phyloP scores from a whole-genome alignment of 2,888 invertebrate species.

The Rhamnusium bicolor region DNA sequence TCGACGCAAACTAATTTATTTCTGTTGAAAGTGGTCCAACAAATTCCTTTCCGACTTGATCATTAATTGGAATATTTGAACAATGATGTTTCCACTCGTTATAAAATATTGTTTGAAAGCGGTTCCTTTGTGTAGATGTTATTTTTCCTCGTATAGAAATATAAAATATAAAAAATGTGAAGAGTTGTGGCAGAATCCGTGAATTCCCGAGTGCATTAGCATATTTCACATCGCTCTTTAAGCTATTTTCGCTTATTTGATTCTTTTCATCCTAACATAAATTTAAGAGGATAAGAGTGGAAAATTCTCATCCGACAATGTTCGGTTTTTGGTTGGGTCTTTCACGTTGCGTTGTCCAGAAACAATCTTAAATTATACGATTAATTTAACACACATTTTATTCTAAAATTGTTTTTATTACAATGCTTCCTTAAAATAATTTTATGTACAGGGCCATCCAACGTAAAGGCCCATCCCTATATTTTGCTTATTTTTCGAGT shows the following conservation, averaged over 20 bases:
- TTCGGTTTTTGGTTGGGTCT: slow-evolving; percentile 3
- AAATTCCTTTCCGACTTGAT: slow-evolving; percentile 4
- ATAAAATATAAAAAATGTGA: slow-evolving; percentile 33
- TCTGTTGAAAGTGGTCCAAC: not conserved
- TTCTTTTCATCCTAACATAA: slow-evolving; percentile 34
- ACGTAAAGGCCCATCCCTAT: no score
- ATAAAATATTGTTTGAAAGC: slow-evolving; percentile 20
- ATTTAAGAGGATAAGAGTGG: slow-evolving; percentile 30
- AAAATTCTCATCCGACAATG: slow-evolving; percentile 16
- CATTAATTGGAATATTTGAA: slow-evolving; percentile 13
- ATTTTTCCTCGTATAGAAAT: slow-evolving; percentile 26
- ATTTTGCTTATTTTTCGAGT: no score
- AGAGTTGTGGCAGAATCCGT: slow-evolving; percentile 23
- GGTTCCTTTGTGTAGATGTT: slow-evolving; percentile 28
- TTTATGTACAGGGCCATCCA: no score
- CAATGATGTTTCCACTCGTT: slow-evolving; percentile 7
- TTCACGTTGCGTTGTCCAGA: slow-evolving; percentile 9
- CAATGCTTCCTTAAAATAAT: not conserved
- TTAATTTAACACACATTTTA: not conserved
- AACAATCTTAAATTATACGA: slow-evolving; percentile 5
- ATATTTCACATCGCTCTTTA: slow-evolving; percentile 37
- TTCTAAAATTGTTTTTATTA: not conserved
- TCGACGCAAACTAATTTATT: not conserved
- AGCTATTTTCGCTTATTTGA: slow-evolving; percentile 35
- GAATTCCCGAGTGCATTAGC: slow-evolving; percentile 34